These are phyloP conservation scores for Lipotes vexillifer DNA, from an alignment of 2,113 vertebrate species.

Conservation along the genomic window DNA sequence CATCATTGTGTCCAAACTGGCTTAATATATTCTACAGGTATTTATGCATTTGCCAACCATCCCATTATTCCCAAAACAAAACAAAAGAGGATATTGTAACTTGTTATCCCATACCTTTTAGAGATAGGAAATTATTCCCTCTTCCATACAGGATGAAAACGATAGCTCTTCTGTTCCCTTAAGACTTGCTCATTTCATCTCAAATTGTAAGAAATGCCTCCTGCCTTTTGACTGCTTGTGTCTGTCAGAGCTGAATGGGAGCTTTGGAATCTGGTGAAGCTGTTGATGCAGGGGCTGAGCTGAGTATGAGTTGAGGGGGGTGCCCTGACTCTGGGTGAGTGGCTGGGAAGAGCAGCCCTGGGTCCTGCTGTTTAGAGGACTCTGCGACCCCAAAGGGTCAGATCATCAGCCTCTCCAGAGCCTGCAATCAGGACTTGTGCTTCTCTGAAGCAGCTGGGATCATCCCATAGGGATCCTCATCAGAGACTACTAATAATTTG, in stretches of 20 bases:
- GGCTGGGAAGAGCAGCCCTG: not conserved
- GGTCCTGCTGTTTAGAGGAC: not conserved
- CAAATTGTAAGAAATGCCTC: not conserved
- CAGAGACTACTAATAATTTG: not conserved
- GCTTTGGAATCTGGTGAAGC: not conserved
- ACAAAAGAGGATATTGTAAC: not conserved
- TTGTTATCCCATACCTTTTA: not conserved
- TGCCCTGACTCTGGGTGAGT: not conserved
- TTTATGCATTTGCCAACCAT: not conserved
- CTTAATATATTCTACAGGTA: not conserved
- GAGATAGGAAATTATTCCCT: slow-evolving; percentile 1
- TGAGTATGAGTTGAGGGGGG: not conserved
- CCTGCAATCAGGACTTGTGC: not conserved
- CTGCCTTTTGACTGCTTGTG: not conserved
- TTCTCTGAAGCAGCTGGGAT: not conserved
- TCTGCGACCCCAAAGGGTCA: not conserved
- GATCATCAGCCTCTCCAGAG: not conserved
- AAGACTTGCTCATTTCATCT: not conserved
- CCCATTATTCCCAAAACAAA: slow-evolving; percentile 12
- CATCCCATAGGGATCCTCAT: not conserved
- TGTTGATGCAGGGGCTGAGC: not conserved
- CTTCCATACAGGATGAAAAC: not conserved
- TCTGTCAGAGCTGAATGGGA: not conserved
- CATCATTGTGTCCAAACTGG: not conserved
- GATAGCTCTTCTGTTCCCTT: not conserved